These are phyloP conservation scores for Teleopsis dalmanni DNA, from an alignment of 1,140 invertebrate species.

Conservation along the genomic window DNA sequence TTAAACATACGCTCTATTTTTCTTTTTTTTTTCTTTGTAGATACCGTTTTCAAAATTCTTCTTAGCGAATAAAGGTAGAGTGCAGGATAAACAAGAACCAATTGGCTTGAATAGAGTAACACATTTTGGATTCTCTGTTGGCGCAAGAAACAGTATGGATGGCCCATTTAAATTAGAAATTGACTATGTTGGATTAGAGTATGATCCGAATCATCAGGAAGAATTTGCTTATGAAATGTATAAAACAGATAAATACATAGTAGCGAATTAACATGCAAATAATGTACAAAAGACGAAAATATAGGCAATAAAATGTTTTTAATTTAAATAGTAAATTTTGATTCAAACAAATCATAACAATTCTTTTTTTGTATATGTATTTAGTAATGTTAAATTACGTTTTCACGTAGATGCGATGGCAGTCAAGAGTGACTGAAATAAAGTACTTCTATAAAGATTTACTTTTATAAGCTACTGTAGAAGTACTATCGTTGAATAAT, in stretches of 20 bases:
- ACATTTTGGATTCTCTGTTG: conserved; percentile 72
- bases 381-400: too few species aligned
- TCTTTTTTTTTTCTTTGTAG: conserved; percentile 41
- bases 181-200: conserved; percentile 81
- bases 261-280: conserved; percentile 40
- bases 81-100: conserved; percentile 72
- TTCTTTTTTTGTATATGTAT: too few species aligned
- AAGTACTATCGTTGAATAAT: too few species aligned
- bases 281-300: too few species aligned
- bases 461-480: too few species aligned
- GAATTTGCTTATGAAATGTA: conserved; percentile 90
- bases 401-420: too few species aligned
- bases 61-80: conserved; percentile 69
- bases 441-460: too few species aligned
- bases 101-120: conserved; percentile 55
- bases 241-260: conserved; percentile 57
- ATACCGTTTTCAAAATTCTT: conserved; percentile 96
- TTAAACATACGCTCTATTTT: not conserved
- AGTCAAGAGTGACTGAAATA: too few species aligned
- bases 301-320: too few species aligned
- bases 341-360: too few species aligned
- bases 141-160: conserved; percentile 57
- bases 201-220: conserved; percentile 68
- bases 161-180: conserved; percentile 89
- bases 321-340: too few species aligned